These are phyloP conservation scores for Tetramorium alpestre DNA, from an alignment of 1,140 invertebrate species.

Conservation along the genomic window DNA sequence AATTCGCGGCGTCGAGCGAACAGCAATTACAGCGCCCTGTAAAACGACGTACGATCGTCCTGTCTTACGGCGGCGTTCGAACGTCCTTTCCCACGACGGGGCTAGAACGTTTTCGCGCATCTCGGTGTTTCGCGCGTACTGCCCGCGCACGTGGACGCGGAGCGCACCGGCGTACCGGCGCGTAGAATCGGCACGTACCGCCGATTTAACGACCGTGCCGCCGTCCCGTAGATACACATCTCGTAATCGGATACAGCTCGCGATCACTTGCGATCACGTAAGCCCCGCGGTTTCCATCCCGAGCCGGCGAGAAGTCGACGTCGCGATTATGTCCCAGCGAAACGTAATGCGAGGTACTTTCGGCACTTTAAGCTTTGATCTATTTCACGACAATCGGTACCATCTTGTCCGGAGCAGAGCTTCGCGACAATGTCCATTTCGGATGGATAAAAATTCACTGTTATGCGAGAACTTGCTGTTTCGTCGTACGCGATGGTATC, in stretches of 20 bases:
- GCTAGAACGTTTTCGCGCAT: slow-evolving; percentile 52
- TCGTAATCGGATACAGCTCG: slow-evolving; percentile 64
- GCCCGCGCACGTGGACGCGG: not conserved
- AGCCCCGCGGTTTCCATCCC: not conserved
- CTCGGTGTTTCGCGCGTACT: not conserved
- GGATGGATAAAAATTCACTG: not conserved
- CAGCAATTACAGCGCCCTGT: slow-evolving; percentile 42
- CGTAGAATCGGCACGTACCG: slow-evolving; percentile 28
- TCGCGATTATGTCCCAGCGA: not conserved
- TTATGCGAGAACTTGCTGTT: not conserved
- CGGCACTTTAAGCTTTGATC: not conserved
- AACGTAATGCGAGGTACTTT: not conserved
- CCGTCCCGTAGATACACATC: slow-evolving; percentile 40
- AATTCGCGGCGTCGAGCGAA: slow-evolving; percentile 2
- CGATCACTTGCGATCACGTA: slow-evolving; percentile 52
- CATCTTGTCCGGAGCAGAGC: not conserved
- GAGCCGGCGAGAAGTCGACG: not conserved
- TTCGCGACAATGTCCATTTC: not conserved
- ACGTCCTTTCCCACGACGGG: slow-evolving; percentile 68
- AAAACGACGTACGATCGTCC: slow-evolving; percentile 66
- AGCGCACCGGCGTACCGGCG: not conserved
- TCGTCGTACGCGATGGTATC: not conserved
- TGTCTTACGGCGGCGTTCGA: slow-evolving; percentile 20
- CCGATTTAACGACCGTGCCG: slow-evolving; percentile 58
- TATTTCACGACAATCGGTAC: not conserved